Percentiles rank a stretch among this genome's conserved stretches.
phyloP scores from a whole-genome alignment of 2,797 vertebrate species.

The Galago senegalensis region DNA sequence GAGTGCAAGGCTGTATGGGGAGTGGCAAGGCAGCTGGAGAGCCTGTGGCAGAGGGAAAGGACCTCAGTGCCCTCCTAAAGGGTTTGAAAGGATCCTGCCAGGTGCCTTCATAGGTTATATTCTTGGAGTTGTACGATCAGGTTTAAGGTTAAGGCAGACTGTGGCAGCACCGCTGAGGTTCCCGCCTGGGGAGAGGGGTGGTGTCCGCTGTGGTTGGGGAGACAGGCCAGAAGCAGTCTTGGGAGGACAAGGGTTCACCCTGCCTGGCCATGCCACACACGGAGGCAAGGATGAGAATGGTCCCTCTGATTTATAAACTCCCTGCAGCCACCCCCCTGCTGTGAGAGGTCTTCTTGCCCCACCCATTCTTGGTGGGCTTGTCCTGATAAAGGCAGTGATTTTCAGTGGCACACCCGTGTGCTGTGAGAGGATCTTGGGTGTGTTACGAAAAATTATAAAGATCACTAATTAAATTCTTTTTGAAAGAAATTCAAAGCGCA shows the following conservation, averaged over 20 bases:
- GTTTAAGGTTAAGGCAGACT: background rate
- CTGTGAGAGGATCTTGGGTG: too few species aligned
- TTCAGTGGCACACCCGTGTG: too few species aligned
- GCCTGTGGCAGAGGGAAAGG: background rate
- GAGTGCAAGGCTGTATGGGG: background rate
- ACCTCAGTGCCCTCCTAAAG: background rate
- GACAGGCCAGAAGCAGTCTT: background rate
- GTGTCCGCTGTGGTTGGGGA: background rate
- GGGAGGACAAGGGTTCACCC: background rate
- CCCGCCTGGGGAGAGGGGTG: background rate
- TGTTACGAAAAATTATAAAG: too few species aligned
- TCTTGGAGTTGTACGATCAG: fast-evolving
- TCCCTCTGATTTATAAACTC: background rate
- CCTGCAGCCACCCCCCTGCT: background rate
- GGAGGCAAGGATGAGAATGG: background rate
- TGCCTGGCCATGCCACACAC: background rate
- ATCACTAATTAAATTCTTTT: too few species aligned
- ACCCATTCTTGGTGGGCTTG: background rate
- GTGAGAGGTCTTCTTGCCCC: background rate
- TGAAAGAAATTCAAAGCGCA: too few species aligned
- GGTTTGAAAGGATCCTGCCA: background rate
- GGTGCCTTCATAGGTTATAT: background rate
- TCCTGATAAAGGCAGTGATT: background rate
- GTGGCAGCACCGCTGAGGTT: background rate
- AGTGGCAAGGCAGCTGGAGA: background rate